Percentiles rank a stretch among this genome's conserved stretches.
Conservation (phyloP, 2,888 invertebrate genomes). For the Troides oblongomaculatus region DNA sequence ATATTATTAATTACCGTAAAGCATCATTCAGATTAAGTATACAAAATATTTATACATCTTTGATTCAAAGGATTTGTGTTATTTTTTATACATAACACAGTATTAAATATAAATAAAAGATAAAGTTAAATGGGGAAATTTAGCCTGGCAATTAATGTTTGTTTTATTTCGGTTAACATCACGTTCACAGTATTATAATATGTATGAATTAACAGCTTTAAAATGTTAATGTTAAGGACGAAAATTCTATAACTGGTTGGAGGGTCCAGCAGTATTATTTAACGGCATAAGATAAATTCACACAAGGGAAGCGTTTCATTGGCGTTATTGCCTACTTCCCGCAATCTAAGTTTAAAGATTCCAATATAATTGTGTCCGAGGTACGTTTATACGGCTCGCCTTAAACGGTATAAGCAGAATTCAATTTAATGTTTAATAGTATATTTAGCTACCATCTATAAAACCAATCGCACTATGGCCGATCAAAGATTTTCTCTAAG, state of each 20-base stretch:
- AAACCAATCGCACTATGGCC: background rate
- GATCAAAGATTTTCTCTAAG: background rate
- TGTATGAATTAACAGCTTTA: no score
- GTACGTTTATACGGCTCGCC: conserved; percentile 25
- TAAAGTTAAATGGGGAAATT: no score
- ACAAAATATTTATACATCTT: no score
- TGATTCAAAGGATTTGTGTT: no score
- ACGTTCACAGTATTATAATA: conserved; percentile 4
- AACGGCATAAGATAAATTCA: conserved; percentile 30
- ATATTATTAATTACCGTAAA: no score
- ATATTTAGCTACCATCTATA: background rate
- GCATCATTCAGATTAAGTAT: no score
- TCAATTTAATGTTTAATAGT: conserved; percentile 20
- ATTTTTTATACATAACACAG: no score
- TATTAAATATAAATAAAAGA: no score
- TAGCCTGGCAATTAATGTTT: conserved; percentile 1
- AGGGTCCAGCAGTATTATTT: conserved; percentile 15
- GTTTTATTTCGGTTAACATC: conserved; percentile 23
- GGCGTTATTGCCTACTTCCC: conserved; percentile 31
- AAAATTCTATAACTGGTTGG: background rate
- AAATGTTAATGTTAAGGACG: background rate
- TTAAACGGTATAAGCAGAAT: conserved; percentile 16
- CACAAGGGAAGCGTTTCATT: conserved; percentile 29
- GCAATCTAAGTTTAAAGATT: conserved; percentile 25
- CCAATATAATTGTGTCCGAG: conserved; percentile 30